phyloP scores from a whole-genome alignment of 2,113 vertebrate genomes.

The Dinomys branickii region DNA sequence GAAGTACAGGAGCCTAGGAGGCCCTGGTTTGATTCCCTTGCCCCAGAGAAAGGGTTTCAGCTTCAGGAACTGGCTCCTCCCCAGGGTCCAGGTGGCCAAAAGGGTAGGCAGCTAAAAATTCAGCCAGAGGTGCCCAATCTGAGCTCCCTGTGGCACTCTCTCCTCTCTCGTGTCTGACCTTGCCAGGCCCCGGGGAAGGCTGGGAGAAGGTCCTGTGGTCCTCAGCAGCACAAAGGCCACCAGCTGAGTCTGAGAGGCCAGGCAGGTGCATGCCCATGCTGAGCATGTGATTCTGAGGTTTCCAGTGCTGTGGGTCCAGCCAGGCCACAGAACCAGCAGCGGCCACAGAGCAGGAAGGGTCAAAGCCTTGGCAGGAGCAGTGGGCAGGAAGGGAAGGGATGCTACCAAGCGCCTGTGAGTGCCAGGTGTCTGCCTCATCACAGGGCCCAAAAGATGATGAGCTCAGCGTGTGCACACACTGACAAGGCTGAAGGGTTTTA shows the following conservation, averaged over 20 bases:
- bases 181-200: background rate
- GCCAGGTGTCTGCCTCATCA: background rate
- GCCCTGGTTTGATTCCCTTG: background rate
- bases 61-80: background rate
- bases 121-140: background rate
- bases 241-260: background rate
- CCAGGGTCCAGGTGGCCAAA: background rate
- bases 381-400: background rate
- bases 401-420: background rate
- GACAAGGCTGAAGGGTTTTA: background rate
- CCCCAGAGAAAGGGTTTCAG: background rate
- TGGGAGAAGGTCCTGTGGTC: background rate
- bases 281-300: background rate
- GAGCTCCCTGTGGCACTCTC: background rate
- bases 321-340: background rate
- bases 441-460: background rate
- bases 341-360: background rate
- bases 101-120: background rate
- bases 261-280: background rate
- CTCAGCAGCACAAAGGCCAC: background rate
- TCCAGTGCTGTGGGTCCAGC: background rate
- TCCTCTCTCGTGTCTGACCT: background rate
- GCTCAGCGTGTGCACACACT: rapidly evolving
- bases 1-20: background rate
- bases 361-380: background rate